Evolutionary conservation across 2,888 invertebrate genomes (phyloP).

Genomic region (Drosophila nr. perissopoda): DNA sequence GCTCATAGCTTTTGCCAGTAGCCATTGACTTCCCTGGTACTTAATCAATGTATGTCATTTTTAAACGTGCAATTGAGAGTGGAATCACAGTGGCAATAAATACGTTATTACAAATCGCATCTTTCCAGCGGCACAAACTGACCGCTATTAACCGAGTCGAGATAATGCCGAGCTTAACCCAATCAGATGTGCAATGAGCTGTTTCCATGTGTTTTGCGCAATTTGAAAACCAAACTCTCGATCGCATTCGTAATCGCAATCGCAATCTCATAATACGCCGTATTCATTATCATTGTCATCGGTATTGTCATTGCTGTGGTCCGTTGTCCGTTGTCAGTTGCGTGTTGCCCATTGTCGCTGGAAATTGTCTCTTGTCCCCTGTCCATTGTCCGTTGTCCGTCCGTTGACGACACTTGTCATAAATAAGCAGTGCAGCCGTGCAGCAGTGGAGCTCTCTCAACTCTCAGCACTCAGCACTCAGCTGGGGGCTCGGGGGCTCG

Average conservation of each 20-base stretch:
- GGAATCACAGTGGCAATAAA: slow-evolving; percentile 3
- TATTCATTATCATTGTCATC: slow-evolving; percentile 62
- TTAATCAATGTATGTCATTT: background rate
- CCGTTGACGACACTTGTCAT: slow-evolving; percentile 54
- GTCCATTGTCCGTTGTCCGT: slow-evolving; percentile 17
- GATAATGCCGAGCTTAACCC: slow-evolving; percentile 16
- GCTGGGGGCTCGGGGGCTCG: slow-evolving; percentile 24
- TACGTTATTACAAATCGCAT: background rate
- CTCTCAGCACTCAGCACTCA: slow-evolving; percentile 10
- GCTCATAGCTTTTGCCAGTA: background rate
- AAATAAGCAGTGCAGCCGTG: slow-evolving; percentile 57
- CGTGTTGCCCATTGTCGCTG: slow-evolving; percentile 28
- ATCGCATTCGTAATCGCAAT: slow-evolving; percentile 20
- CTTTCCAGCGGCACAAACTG: background rate
- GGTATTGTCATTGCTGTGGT: slow-evolving; percentile 37
- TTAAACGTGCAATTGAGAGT: background rate
- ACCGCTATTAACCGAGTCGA: slow-evolving; percentile 2
- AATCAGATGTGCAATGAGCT: slow-evolving; percentile 51
- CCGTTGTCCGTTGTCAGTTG: slow-evolving; percentile 26
- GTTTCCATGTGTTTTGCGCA: slow-evolving; percentile 65
- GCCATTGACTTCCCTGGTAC: background rate
- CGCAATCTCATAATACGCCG: slow-evolving; percentile 66
- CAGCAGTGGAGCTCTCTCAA: slow-evolving; percentile 12
- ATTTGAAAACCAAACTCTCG: slow-evolving; percentile 65
- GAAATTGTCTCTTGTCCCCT: slow-evolving; percentile 10